Conservation (phyloP, 2,113 vertebrate species). For the Macrotus californicus region DNA sequence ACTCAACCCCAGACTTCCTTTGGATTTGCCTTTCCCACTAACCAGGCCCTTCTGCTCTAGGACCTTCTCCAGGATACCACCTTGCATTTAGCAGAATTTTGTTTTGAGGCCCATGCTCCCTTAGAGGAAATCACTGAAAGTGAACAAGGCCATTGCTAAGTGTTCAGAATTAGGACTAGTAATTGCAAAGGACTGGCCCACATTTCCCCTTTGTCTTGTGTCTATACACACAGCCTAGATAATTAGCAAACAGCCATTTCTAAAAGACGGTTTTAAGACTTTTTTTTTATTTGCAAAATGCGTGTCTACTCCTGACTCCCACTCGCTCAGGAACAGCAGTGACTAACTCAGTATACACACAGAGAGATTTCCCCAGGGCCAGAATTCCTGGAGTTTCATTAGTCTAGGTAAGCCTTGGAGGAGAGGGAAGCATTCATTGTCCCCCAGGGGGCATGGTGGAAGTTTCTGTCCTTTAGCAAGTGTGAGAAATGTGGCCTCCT, state of each 20-base stretch:
- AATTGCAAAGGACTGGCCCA: not conserved
- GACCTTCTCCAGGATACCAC: not conserved
- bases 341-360: not conserved
- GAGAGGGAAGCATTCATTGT: not conserved
- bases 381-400: not conserved
- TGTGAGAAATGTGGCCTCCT: not conserved
- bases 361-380: not conserved
- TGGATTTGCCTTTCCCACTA: not conserved
- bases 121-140: not conserved
- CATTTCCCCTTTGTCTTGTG: not conserved
- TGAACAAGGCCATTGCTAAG: not conserved
- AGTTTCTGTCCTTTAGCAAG: not conserved
- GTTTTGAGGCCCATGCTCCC: not conserved
- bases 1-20: not conserved
- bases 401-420: not conserved
- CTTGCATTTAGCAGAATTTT: not conserved
- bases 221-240: not conserved
- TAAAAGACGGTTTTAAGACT: not conserved
- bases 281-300: not conserved
- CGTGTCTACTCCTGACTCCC: not conserved
- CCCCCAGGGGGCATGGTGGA: too few relatives aligned
- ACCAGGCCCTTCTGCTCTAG: not conserved
- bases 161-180: not conserved
- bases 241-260: not conserved
- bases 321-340: not conserved